These are phyloP conservation scores for Marisa cornuarietis DNA, from an alignment of 1,140 invertebrate species.

Conservation along the genomic window DNA sequence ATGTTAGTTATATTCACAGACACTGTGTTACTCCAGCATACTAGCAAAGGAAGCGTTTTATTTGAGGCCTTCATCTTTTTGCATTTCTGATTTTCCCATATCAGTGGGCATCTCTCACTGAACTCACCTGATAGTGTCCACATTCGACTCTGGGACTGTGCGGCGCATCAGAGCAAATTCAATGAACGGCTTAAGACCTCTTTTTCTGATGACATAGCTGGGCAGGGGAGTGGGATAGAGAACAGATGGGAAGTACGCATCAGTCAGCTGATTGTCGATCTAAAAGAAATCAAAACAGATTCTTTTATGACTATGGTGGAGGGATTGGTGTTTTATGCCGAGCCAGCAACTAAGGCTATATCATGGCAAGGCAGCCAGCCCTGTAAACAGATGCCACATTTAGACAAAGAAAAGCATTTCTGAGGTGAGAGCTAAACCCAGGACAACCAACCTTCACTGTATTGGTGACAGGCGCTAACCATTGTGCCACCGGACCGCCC, in stretches of 20 bases:
- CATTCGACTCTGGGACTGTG: slow-evolving; percentile 65
- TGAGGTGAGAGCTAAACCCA: no score
- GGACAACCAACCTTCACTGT: no score
- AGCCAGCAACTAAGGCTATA: no score
- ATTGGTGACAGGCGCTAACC: no score
- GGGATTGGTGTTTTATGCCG: no score
- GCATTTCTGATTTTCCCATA: background rate
- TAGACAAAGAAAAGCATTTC: no score
- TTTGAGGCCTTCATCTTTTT: background rate
- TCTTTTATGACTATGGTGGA: no score
- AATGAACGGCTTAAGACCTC: slow-evolving; percentile 74
- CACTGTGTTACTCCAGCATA: background rate
- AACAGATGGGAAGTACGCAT: slow-evolving; percentile 81
- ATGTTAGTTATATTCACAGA: no score
- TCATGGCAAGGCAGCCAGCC: no score
- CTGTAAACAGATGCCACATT: no score
- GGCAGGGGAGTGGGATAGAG: slow-evolving; percentile 73
- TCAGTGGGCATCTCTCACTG: background rate
- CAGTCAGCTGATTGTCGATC: slow-evolving; percentile 82
- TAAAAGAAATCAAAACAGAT: slow-evolving; percentile 58
- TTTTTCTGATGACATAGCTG: slow-evolving; percentile 63
- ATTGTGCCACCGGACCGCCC: no score
- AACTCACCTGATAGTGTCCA: slow-evolving; percentile 69
- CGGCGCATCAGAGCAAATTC: slow-evolving; percentile 76
- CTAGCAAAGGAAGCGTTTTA: no score